Conservation (phyloP, 30 jellyfish, hydroid and myxozoan species). For the Turritopsis dohrnii region DNA sequence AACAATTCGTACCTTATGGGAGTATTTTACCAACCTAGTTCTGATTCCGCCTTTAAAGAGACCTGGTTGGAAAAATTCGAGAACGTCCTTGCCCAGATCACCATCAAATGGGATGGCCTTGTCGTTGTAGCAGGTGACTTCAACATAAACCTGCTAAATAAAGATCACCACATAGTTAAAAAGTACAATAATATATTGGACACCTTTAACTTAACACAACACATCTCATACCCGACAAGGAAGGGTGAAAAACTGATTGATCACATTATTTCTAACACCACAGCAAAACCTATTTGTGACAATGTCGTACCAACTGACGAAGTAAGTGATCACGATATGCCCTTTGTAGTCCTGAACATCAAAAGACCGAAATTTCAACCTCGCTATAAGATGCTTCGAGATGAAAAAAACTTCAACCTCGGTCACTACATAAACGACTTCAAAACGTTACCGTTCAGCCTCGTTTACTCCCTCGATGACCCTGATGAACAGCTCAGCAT, state of each 20-base stretch:
- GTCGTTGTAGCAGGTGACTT: not conserved
- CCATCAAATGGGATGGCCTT: not conserved
- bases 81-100: not conserved
- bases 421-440: conserved; percentile 23
- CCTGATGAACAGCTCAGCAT: conserved; percentile 39
- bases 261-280: not conserved
- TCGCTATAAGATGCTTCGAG: too few species aligned
- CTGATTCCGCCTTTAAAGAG: too few species aligned
- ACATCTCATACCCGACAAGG: conserved; percentile 24
- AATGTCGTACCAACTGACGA: conserved; percentile 10
- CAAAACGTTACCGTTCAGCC: conserved; percentile 21
- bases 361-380: conserved; percentile 30
- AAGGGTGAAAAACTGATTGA: conserved; percentile 6
- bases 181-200: conserved; percentile 11
- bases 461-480: conserved; percentile 11
- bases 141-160: not conserved
- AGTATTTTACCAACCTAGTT: conserved; percentile 25
- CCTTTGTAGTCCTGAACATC: conserved; percentile 18
- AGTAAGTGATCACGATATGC: conserved; percentile 27
- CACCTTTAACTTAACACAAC: conserved; percentile 24
- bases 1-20: conserved; percentile 34
- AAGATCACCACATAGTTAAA: not conserved
- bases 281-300: not conserved
- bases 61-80: too few species aligned
- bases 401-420: conserved; percentile 17